Evolutionary conservation across 2,797 vertebrate genomes (phyloP), one percentile per base, ranked within the genome.

Genomic region (Alosa sapidissima): DNA sequence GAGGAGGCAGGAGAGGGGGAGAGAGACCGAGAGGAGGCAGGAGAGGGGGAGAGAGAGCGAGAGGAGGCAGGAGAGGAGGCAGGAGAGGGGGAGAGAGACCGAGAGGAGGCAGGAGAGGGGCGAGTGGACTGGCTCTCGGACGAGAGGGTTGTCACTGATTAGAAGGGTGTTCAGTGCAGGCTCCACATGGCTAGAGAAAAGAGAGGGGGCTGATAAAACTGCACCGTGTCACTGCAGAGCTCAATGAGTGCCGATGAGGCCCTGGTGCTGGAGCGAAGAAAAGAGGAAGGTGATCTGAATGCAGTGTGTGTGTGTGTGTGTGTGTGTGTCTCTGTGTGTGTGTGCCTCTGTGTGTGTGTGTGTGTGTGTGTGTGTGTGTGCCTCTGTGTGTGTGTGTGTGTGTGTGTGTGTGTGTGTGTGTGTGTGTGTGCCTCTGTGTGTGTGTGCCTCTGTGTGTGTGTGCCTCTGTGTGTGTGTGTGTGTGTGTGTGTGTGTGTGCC

Each of bases 61-160:
- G n/a, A n/a, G n/a, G n/a, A n/a, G n/a, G n/a, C n/a, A n/a, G n/a
- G n/a, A n/a, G n/a, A n/a, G n/a, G n/a, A n/a, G n/a, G n/a, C n/a
- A n/a, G n/a, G n/a, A n/a, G n/a, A n/a, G n/a, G n/a, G n/a, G n/a
- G n/a, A n/a, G n/a, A n/a, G n/a, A n/a, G n/a, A n/a, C n/a, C n/a
- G n/a, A n/a, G n/a, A n/a, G n/a, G n/a, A n/a, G n/a, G n/a, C n/a
- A 2, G 82, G 51, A 78, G 51, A 78, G 41, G 62, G 75, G 82
- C 58, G 86, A 86, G 81, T 81, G 87, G 81, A 90, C 75, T 62
- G 81, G 60, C 75, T 85, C 68, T 85, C 47, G 83, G 81, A 81
- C 88, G 82, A 81, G 88, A 52, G 85, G 83, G 87, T 87, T 86
- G 87, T 86, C 87, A 81, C n/a, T 88, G 88, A 88, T 89, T 87